A percentile compares a stretch with the other conserved stretches of the same genome.
Conservation (phyloP, 2,113 vertebrate species). For the Phycodurus eques region DNA sequence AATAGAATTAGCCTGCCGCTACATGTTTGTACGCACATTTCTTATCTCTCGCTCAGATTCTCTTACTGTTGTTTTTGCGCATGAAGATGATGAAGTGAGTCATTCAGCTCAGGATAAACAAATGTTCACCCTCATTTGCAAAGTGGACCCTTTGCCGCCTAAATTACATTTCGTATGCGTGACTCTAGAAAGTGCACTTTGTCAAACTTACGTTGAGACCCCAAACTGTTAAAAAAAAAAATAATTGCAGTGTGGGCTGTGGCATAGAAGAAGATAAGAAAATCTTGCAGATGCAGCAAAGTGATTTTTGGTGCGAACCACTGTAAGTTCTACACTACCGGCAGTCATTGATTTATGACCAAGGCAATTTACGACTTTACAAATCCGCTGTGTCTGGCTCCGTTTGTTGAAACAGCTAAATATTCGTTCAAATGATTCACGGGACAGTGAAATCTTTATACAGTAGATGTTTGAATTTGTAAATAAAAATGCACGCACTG, state of each 20-base stretch:
- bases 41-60: neutral
- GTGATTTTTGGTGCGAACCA: too few species aligned
- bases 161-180: neutral
- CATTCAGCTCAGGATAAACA: neutral
- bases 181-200: neutral
- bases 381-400: too few species aligned
- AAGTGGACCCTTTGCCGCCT: neutral
- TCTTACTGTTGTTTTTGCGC: neutral
- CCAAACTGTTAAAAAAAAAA: neutral
- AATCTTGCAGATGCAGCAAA: too few species aligned
- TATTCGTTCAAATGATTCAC: too few species aligned
- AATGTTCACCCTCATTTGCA: constrained; percentile 4
- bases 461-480: too few species aligned
- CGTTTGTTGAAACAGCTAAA: too few species aligned
- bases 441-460: too few species aligned
- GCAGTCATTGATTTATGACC: too few species aligned
- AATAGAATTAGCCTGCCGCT: neutral
- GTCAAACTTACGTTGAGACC: neutral
- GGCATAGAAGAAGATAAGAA: neutral
- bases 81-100: constrained; percentile 12
- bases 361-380: too few species aligned
- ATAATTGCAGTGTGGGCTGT: neutral
- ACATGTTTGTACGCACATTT: neutral
- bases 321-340: too few species aligned
- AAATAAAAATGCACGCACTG: too few species aligned